Evolutionary conservation across 1,140 invertebrate species (phyloP).

Genomic region (Drosophila bifasciata): DNA sequence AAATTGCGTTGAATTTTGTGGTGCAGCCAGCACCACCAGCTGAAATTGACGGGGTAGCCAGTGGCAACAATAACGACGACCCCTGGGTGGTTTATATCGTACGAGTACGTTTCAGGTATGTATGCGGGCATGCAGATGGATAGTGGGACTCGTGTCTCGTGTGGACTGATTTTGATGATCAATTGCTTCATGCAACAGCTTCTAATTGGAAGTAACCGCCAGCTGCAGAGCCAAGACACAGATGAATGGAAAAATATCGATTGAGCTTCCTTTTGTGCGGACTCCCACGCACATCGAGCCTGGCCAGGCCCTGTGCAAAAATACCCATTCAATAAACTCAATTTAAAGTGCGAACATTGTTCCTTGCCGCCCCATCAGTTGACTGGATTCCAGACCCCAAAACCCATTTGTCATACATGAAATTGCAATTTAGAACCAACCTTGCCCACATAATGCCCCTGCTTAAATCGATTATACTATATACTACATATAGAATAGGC

Average conservation of each 20-base stretch:
- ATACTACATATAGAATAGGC: slow-evolving; percentile 77
- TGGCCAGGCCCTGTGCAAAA: slow-evolving; percentile 4
- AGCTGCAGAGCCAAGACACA: slow-evolving; percentile 17
- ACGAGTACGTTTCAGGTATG: not conserved
- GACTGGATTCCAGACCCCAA: slow-evolving; percentile 20
- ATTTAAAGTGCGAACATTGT: slow-evolving; percentile 15
- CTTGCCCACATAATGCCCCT: slow-evolving; percentile 57
- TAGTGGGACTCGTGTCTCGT: slow-evolving; percentile 37
- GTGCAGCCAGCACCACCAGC: slow-evolving; percentile 74
- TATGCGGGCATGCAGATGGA: slow-evolving; percentile 24
- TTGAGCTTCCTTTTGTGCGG: slow-evolving; percentile 13
- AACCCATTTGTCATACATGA: slow-evolving; percentile 63
- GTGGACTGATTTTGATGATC: slow-evolving; percentile 73
- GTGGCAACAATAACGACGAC: slow-evolving; percentile 78
- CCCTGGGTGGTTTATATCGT: slow-evolving; percentile 39
- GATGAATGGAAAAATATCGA: slow-evolving; percentile 29
- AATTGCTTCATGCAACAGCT: slow-evolving; percentile 70
- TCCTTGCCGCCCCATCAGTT: slow-evolving; percentile 1
- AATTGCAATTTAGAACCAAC: slow-evolving; percentile 58
- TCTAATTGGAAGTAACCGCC: slow-evolving; percentile 68
- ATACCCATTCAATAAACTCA: not conserved
- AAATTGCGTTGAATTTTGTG: slow-evolving; percentile 83
- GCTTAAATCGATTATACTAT: slow-evolving; percentile 79
- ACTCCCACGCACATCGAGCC: too few species aligned
- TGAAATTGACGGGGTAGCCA: slow-evolving; percentile 78